A percentile compares a stretch with the other conserved stretches of the same genome.
Conservation (phyloP, 2,888 invertebrate genomes). For the Stenurella melanura region DNA sequence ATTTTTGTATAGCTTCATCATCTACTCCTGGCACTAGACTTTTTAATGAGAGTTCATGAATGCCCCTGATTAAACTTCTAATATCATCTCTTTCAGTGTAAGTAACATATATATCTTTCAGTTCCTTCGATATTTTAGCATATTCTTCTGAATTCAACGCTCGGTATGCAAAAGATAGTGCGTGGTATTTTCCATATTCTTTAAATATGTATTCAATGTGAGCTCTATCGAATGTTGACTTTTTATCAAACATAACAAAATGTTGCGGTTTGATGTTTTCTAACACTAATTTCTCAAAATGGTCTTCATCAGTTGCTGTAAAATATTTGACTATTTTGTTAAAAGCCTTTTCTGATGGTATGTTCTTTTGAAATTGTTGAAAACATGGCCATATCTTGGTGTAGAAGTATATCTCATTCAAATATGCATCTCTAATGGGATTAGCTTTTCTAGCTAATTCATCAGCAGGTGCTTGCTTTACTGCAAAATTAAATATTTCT, state of each 20-base stretch:
- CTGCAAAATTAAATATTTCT: slow-evolving; percentile 30
- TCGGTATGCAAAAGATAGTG: slow-evolving; percentile 54
- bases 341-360: neutral
- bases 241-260: slow-evolving; percentile 44
- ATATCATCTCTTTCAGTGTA: neutral
- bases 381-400: slow-evolving; percentile 41
- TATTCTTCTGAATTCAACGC: slow-evolving; percentile 47
- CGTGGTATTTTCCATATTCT: slow-evolving; percentile 59
- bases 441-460: slow-evolving; percentile 18
- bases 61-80: neutral
- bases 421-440: slow-evolving; percentile 39
- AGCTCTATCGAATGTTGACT: slow-evolving; percentile 50
- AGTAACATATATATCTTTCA: slow-evolving; percentile 13
- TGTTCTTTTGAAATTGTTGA: slow-evolving; percentile 34
- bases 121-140: slow-evolving; percentile 10
- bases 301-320: neutral
- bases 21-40: slow-evolving; percentile 14
- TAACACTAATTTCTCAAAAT: slow-evolving; percentile 49
- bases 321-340: slow-evolving; percentile 45
- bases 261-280: slow-evolving; percentile 50
- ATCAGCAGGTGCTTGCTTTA: slow-evolving; percentile 44
- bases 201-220: slow-evolving; percentile 54
- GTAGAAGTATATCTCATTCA: slow-evolving; percentile 51
- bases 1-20: slow-evolving; percentile 20
- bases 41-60: neutral